These are phyloP conservation scores for Phyto melanocephala DNA, from an alignment of 2,888 invertebrate species.

Conservation along the genomic window DNA sequence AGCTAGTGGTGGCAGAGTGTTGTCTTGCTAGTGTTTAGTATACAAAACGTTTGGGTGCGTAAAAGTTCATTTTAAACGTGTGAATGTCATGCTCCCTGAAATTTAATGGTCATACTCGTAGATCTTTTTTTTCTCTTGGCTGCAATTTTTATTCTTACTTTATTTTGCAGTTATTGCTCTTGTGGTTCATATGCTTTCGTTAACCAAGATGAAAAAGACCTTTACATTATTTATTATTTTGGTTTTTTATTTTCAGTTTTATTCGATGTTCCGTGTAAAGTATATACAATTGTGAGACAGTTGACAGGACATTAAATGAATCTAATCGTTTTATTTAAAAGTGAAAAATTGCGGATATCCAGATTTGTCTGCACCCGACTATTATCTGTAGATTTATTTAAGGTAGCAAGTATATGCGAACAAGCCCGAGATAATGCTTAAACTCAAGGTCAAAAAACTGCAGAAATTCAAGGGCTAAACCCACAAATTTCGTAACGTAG, in stretches of 20 bases:
- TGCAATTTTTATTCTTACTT: constrained; percentile 1
- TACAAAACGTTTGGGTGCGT: constrained; percentile 65
- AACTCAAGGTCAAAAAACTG: too few species aligned
- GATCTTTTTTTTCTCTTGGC: constrained; percentile 16
- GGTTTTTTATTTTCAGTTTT: constrained; percentile 7
- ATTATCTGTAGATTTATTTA: too few species aligned
- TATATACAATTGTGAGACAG: constrained; percentile 10
- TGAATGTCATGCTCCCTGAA: constrained; percentile 65
- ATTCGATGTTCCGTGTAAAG: constrained; percentile 13
- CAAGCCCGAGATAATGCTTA: too few species aligned
- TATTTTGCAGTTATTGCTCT: constrained; percentile 13
- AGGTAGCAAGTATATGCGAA: too few species aligned
- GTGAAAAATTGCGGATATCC: too few species aligned
- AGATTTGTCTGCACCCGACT: too few species aligned
- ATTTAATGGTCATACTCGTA: constrained; percentile 64
- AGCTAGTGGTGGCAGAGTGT: constrained; percentile 1
- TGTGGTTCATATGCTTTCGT: constrained; percentile 22
- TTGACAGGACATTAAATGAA: neutral
- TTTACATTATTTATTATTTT: constrained; percentile 31
- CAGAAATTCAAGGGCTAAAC: too few species aligned
- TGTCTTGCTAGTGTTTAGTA: constrained; percentile 38
- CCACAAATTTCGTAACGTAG: too few species aligned
- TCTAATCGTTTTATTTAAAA: neutral
- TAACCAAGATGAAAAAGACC: constrained; percentile 15
- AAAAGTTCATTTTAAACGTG: constrained; percentile 65